These are phyloP conservation scores for Ectemnius lituratus DNA, from an alignment of 2,888 invertebrate species.

Conservation along the genomic window DNA sequence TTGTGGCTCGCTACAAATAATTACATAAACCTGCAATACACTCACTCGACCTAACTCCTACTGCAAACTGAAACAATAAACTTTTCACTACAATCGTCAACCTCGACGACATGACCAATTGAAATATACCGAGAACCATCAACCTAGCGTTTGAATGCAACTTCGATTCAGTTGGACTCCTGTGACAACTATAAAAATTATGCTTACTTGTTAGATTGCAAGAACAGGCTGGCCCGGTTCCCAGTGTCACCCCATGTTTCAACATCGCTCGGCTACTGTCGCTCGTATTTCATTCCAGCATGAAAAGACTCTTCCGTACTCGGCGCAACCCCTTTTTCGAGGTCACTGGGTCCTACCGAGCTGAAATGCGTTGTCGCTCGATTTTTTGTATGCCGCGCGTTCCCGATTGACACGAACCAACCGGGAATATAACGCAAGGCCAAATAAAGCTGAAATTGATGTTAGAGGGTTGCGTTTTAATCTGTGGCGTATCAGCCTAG, in stretches of 20 bases:
- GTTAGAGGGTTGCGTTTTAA: conserved; percentile 60
- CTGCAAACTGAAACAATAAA: too few relatives aligned
- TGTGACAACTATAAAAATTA: neutral
- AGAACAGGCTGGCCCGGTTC: conserved; percentile 10
- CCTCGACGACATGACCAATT: too few relatives aligned
- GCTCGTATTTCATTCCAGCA: conserved; percentile 23
- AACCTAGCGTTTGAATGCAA: too few relatives aligned
- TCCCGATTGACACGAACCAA: conserved; percentile 38
- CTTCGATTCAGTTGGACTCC: too few relatives aligned
- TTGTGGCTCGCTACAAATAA: conserved; percentile 54
- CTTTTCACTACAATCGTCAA: too few relatives aligned
- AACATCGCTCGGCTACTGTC: neutral
- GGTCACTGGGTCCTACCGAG: conserved; percentile 19
- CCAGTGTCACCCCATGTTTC: conserved; percentile 15
- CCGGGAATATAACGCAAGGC: conserved; percentile 13
- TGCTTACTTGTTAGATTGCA: neutral
- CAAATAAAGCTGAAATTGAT: conserved; percentile 48
- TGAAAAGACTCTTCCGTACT: conserved; percentile 13
- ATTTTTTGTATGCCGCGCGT: conserved; percentile 39
- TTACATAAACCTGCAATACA: conserved; percentile 60
- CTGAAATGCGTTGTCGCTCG: conserved; percentile 29
- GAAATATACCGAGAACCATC: too few relatives aligned
- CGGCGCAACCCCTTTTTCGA: conserved; percentile 23
- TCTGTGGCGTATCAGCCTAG: conserved; percentile 48
- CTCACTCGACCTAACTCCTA: conserved; percentile 36